Percentiles rank a stretch among this genome's conserved stretches.
These are phyloP conservation scores for Drosophila parthenogenetica DNA, from an alignment of 2,888 invertebrate species.

Conservation along the genomic window DNA sequence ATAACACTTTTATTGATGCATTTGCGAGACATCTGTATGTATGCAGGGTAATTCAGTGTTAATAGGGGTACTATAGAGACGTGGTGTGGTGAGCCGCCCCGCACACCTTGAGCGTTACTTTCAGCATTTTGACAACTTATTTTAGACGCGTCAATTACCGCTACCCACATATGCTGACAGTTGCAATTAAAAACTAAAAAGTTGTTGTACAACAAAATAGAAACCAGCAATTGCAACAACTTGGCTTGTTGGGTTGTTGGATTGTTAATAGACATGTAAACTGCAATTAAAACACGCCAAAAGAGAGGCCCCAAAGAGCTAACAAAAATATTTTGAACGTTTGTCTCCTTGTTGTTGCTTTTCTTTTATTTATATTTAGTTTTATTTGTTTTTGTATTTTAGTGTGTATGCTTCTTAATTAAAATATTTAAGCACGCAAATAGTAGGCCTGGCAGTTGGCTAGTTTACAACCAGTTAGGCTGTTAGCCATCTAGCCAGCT, in stretches of 20 bases:
- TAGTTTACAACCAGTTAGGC: slow-evolving; percentile 61
- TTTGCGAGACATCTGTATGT: slow-evolving; percentile 14
- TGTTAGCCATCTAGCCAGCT: slow-evolving; percentile 42
- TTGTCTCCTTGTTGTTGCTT: slow-evolving; percentile 38
- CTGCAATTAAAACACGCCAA: slow-evolving; percentile 76
- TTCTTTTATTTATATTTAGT: slow-evolving; percentile 30
- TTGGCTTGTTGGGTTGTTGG: slow-evolving; percentile 26
- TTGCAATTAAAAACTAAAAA: slow-evolving; percentile 71
- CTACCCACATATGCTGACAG: slow-evolving; percentile 77
- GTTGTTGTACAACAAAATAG: slow-evolving; percentile 29
- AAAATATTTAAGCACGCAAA: slow-evolving; percentile 78
- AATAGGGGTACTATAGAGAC: neutral
- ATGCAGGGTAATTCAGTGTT: neutral
- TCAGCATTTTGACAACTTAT: slow-evolving; percentile 62
- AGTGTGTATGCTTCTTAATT: slow-evolving; percentile 61
- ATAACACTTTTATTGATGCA: slow-evolving; percentile 47
- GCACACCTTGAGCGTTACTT: slow-evolving; percentile 41
- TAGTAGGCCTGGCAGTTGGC: slow-evolving; percentile 71
- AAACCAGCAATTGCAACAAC: slow-evolving; percentile 36
- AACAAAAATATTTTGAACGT: slow-evolving; percentile 73
- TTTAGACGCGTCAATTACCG: slow-evolving; percentile 65
- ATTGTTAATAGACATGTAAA: slow-evolving; percentile 78
- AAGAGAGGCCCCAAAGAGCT: slow-evolving; percentile 3
- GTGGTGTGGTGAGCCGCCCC: neutral
- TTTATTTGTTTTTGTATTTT: slow-evolving; percentile 6